Base-by-base conservation (phyloP, 2,797 vertebrate genomes). In the Amazonetta brasiliensis region DNA sequence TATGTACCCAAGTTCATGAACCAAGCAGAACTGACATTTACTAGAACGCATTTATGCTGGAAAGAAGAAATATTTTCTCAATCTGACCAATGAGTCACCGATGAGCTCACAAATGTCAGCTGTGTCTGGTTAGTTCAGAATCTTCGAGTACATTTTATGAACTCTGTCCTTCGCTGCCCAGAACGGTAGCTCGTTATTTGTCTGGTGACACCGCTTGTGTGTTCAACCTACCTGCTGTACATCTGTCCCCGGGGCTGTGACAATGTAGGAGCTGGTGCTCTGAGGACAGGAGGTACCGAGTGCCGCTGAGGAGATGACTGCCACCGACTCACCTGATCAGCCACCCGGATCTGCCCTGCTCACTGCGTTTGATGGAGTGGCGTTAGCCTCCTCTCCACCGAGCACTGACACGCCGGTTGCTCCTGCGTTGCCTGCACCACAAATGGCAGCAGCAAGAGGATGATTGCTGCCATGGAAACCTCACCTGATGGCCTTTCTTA, bases 401-500 rank as follows among this genome's bases (percentile, higher is more conserved):
- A 96, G 88, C 59, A 84, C 76, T 68, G 89, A 92, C 88, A 96
- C 28, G 19, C 59, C 54, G 86, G 89, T 72, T 89, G 55, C 92
- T 95, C 73, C 20, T 21, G 64, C 89, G 91, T 28, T 91, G 90
- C 94, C 95, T 94, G 17, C n/a, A 28, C 88, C 79, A 90, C 73
- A 71, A 91, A 96, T 2, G 7, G 67, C 44, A 97, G 68, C 88
- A 95, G 92, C 87, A 95, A 96, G 97, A 78, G 92, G 91, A 96
- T 3, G 8, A 75, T 67, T 92, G 97, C 97, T 98, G 72, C 96
- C 95, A 97, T 98, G 97, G 98, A 98, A 98, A 98, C 97, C 87
- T 95, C 92, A 97, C 95, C 96, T 97, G 93, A 97, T 92, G 96
- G 96, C 89, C 94, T 97, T 97, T 97, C 97, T 95, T 73, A 90